Conservation (phyloP, 2,888 invertebrate species). For the Scaptodrosophila latifasciaeformis region DNA sequence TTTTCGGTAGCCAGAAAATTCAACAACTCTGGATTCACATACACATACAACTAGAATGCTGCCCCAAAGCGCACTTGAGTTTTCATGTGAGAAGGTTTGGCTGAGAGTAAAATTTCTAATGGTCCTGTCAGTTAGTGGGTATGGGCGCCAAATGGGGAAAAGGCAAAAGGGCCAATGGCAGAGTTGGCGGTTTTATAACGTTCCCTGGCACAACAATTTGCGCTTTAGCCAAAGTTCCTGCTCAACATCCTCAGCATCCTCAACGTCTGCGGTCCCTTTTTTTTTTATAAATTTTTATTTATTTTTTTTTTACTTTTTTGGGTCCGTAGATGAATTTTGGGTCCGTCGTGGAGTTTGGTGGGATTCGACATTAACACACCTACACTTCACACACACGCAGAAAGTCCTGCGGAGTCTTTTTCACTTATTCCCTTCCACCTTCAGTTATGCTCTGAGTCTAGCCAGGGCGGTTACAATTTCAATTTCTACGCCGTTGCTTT, state of each 20-base stretch:
- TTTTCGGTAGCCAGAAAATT: conserved; percentile 56
- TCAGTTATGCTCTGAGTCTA: too few relatives aligned
- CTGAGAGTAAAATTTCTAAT: conserved; percentile 41
- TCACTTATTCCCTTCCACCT: conserved; percentile 34
- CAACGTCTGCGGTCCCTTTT: background rate
- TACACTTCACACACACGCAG: conserved; percentile 7
- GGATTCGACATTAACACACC: conserved; percentile 45
- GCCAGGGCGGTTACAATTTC: conserved; percentile 69
- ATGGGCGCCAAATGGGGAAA: too few relatives aligned
- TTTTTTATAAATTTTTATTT: conserved; percentile 15
- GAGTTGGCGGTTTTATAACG: conserved; percentile 64
- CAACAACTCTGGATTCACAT: conserved; percentile 31
- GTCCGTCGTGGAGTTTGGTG: conserved; percentile 3
- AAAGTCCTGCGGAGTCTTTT: background rate
- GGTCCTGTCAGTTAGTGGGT: too few relatives aligned
- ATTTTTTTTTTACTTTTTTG: conserved; percentile 5
- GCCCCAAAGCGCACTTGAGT: conserved; percentile 66
- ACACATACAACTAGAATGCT: conserved; percentile 33
- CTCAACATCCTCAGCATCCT: conserved; percentile 1
- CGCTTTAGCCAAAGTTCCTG: conserved; percentile 37
- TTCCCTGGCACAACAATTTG: conserved; percentile 28
- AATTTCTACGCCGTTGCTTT: conserved; percentile 54
- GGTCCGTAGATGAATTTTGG: background rate
- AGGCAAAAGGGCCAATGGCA: too few relatives aligned
- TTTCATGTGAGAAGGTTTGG: conserved; percentile 59